Base-by-base conservation (phyloP, 2,797 vertebrate genomes). In the Lophotriccus pileatus region DNA sequence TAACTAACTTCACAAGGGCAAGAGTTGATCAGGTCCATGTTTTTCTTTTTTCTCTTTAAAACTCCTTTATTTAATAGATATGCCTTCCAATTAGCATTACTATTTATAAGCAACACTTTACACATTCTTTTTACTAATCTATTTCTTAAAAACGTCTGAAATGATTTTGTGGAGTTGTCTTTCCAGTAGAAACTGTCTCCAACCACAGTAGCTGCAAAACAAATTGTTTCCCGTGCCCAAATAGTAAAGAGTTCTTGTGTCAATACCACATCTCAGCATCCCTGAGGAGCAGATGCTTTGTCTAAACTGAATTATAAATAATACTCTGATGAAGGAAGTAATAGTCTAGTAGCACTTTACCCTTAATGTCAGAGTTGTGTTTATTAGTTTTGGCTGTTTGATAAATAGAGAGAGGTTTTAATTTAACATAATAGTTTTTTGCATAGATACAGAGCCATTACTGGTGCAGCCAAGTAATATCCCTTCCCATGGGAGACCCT, bases 341-440 rank as follows among this genome's bases (percentile, higher is more conserved):
- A 86, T 47, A 92, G 87, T 43, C 82, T 78, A 88, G 79, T 87
- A 94, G 76, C 66, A 87, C 74, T 94, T 94, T 80, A 56, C 44
- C 75, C 80, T 34, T 83, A 87, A 72, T 86, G 25, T 37, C 66
- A 66, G 9, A n/a, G 49, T 46, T 73, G 37, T 92, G 62, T 89
- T 84, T 91, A 94, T 93, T 94, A 84, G 58, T 78, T 94, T 90
- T 77, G 86, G 64, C 81, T 86, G 25, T 70, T 86, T 88, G 82
- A 96, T 93, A 95, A 94, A 93, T 30, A 94, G 63, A 46, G 53
- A 76, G 76, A 94, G 43, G 62, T 81, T 96, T 94, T 93, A 96
- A 93, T 95, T 87, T 82, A 93, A 67, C 62, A 2, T 84, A 84
- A 88, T 81, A 67, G 52, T 80, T 82, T 50, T 95, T 76, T 1